Evolutionary conservation across 2,888 invertebrate genomes (phyloP).

Genomic region (Gymnocheta viridis): DNA sequence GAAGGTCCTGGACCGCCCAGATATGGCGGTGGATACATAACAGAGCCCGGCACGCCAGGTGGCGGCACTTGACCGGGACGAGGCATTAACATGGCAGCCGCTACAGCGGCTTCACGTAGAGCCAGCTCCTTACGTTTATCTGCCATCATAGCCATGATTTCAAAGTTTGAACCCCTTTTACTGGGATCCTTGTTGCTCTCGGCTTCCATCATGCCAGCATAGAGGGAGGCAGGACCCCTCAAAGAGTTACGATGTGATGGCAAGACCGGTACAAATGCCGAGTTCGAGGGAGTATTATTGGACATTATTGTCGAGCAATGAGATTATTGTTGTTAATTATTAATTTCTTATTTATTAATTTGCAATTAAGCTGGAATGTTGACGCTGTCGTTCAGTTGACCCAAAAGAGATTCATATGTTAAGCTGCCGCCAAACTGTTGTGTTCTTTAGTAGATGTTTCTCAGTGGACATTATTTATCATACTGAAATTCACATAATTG

Average conservation of each 20-base stretch:
- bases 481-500: constrained; percentile 34
- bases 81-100: constrained; percentile 86
- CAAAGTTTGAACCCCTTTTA: constrained; percentile 86
- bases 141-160: constrained; percentile 95
- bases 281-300: constrained; percentile 77
- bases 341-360: not conserved
- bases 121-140: constrained; percentile 93
- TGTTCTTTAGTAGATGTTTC: constrained; percentile 74
- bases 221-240: constrained; percentile 85
- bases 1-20: constrained; percentile 86
- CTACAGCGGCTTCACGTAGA: constrained; percentile 87
- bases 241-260: constrained; percentile 88
- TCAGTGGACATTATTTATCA: constrained; percentile 78
- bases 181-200: constrained; percentile 82
- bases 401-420: constrained; percentile 84
- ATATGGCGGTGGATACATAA: constrained; percentile 85
- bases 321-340: not conserved
- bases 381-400: constrained; percentile 72
- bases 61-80: constrained; percentile 84
- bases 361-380: not conserved
- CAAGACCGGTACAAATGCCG: constrained; percentile 94
- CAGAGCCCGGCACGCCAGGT: constrained; percentile 84
- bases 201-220: constrained; percentile 86
- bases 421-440: constrained; percentile 75
- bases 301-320: constrained; percentile 39